Evolutionary conservation across 1,140 invertebrate genomes (phyloP).

Genomic region (Drosophila pectinifera): DNA sequence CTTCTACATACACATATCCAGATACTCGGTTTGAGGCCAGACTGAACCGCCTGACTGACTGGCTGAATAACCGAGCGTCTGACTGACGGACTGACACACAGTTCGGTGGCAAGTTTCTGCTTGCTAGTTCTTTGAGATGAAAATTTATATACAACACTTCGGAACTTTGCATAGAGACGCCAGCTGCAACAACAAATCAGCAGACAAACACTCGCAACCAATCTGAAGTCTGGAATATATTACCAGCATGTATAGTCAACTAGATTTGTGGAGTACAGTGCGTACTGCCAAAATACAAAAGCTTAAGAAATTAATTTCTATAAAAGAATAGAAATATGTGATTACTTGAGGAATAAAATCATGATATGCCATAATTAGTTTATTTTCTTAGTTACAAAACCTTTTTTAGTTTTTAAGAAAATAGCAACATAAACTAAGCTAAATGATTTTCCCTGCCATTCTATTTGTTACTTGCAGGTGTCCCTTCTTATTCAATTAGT

Average conservation of each 20-base stretch:
- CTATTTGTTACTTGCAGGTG: no score
- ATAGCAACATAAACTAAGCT: no score
- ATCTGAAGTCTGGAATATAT: background rate
- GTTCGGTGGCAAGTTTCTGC: conserved; percentile 25
- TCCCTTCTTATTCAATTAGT: background rate
- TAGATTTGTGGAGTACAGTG: conserved; percentile 1
- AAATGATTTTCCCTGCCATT: background rate
- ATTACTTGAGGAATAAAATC: no score
- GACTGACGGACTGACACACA: conserved; percentile 12
- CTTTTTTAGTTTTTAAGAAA: no score
- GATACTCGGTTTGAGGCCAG: conserved; percentile 3
- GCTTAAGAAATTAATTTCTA: background rate
- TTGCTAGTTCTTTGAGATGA: conserved; percentile 39
- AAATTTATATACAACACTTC: conserved; percentile 40
- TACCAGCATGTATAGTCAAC: conserved; percentile 1
- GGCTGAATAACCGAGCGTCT: conserved; percentile 4
- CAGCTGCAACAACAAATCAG: conserved; percentile 37
- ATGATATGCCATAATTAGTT: no score
- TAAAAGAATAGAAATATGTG: background rate
- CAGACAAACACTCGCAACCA: conserved; percentile 1
- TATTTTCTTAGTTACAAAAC: no score
- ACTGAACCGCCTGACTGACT: conserved; percentile 9
- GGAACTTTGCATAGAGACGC: conserved; percentile 36
- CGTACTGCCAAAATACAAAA: background rate
- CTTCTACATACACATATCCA: conserved; percentile 9